phyloP scores from a whole-genome alignment of 2,888 invertebrate genomes.

The Acronicta aceris region DNA sequence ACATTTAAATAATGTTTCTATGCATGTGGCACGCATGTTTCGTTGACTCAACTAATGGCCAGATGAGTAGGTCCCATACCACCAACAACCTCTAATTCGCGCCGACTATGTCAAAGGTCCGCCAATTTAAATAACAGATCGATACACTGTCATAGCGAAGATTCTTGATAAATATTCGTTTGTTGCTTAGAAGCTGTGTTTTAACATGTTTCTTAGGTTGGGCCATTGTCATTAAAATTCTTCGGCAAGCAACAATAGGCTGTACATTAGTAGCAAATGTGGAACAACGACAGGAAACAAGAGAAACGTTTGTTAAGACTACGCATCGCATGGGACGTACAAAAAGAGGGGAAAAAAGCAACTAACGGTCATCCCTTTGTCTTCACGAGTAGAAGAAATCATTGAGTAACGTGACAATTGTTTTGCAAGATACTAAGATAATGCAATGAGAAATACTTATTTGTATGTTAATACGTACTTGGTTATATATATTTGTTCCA shows the following conservation, averaged over 20 bases:
- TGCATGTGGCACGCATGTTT: slow-evolving; percentile 21
- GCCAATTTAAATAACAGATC: slow-evolving; percentile 34
- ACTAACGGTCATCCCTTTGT: slow-evolving; percentile 78
- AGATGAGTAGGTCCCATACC: slow-evolving; percentile 29
- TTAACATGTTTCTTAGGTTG: slow-evolving; percentile 48
- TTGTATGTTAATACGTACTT: slow-evolving; percentile 41
- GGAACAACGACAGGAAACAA: slow-evolving; percentile 74
- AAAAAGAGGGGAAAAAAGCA: slow-evolving; percentile 69
- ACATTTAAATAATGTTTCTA: slow-evolving; percentile 23
- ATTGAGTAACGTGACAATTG: slow-evolving; percentile 72
- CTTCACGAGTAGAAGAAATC: slow-evolving; percentile 64
- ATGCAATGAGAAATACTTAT: slow-evolving; percentile 50
- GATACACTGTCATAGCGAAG: slow-evolving; percentile 18
- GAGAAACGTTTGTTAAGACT: slow-evolving; percentile 70
- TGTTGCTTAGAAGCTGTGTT: slow-evolving; percentile 36
- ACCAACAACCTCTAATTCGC: slow-evolving; percentile 31
- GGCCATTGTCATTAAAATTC: slow-evolving; percentile 57
- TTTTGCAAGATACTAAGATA: slow-evolving; percentile 61
- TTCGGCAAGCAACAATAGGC: slow-evolving; percentile 63
- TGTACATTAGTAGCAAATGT: slow-evolving; percentile 69
- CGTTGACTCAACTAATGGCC: slow-evolving; percentile 18
- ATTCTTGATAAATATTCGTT: slow-evolving; percentile 29
- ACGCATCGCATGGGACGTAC: slow-evolving; percentile 68
- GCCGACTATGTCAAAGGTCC: slow-evolving; percentile 28
- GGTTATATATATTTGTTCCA: slow-evolving; percentile 37